These are phyloP conservation scores for Anolis apletophallus DNA, from an alignment of 2,797 vertebrate genomes.

Conservation along the genomic window DNA sequence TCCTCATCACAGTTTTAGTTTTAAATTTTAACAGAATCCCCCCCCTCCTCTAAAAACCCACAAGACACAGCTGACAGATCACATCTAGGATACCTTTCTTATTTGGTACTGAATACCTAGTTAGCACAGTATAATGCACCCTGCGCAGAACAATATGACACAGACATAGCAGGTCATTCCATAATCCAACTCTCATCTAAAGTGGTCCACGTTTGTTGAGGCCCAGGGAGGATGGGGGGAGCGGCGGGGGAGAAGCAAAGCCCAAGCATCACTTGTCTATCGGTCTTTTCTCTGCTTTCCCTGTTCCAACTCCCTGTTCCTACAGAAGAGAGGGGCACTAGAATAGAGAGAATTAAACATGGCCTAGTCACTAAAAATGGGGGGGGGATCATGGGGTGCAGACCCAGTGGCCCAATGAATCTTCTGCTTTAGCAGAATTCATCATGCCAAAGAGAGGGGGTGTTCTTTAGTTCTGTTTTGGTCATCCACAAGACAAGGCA, in stretches of 20 bases:
- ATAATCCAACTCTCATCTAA: constrained; percentile 99
- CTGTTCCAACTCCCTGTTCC: constrained; percentile 42
- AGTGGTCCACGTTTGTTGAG: constrained; percentile 91
- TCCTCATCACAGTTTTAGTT: constrained; percentile 77
- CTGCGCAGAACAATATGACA: constrained; percentile 96
- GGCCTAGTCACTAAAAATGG: constrained; percentile 80
- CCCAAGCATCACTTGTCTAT: constrained; percentile 87
- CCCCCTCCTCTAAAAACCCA: constrained; percentile 47
- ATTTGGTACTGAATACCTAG: constrained; percentile 93
- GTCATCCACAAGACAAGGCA: rapidly evolving
- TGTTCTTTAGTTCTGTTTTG: constrained; percentile 19
- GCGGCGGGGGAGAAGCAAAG: constrained; percentile 58
- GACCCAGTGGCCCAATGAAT: neutral
- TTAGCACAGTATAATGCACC: constrained; percentile 97
- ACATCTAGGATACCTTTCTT: constrained; percentile 86
- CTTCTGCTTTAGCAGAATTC: constrained; percentile 45
- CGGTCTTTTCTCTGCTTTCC: constrained; percentile 71
- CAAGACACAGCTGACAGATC: constrained; percentile 89
- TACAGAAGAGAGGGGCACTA: constrained; percentile 55
- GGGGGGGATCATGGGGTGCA: constrained; percentile 41
- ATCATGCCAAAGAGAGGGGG: constrained; percentile 29
- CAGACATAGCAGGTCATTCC: constrained; percentile 98
- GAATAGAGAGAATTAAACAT: constrained; percentile 74
- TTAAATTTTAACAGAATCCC: constrained; percentile 80
- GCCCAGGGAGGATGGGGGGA: constrained; percentile 73